Evolutionary conservation across 1,140 invertebrate genomes (phyloP).

Genomic region (Notospermus geniculatus): DNA sequence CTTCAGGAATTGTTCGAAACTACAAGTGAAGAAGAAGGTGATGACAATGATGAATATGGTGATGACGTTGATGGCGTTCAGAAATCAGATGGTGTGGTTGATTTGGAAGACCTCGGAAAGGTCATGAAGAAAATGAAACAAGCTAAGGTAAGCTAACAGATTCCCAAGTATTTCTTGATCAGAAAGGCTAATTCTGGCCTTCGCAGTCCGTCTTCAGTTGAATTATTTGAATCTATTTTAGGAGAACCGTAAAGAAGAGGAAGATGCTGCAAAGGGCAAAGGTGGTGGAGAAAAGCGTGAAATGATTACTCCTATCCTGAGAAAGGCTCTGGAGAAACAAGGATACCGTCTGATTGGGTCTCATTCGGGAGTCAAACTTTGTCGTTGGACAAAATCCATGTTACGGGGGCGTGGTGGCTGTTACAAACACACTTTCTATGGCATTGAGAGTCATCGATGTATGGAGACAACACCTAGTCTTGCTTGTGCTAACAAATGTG

Average conservation of each 20-base stretch:
- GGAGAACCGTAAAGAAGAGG: conserved; percentile 11
- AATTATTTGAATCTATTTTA: too few relatives aligned
- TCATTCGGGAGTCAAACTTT: conserved; percentile 68
- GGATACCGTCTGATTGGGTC: conserved; percentile 65
- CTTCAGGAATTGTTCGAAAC: conserved; percentile 15
- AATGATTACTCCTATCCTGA: conserved; percentile 64
- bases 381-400: conserved; percentile 70
- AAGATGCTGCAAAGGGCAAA: conserved; percentile 11
- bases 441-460: conserved; percentile 66
- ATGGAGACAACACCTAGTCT: conserved; percentile 68
- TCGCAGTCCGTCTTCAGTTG: too few relatives aligned
- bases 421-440: conserved; percentile 70
- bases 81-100: conserved; percentile 50
- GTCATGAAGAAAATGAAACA: conserved; percentile 47
- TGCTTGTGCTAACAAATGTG: conserved; percentile 70
- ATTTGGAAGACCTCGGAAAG: conserved; percentile 62
- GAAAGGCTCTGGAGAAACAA: conserved; percentile 64
- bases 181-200: too few relatives aligned
- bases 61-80: conserved; percentile 27
- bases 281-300: conserved; percentile 50
- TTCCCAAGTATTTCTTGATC: too few relatives aligned
- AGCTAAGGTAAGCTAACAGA: conserved; percentile 32
- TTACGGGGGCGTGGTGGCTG: conserved; percentile 66
- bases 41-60: conserved; percentile 24
- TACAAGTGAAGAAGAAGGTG: conserved; percentile 25